Percentiles rank a stretch among this genome's conserved stretches.
phyloP scores from a whole-genome alignment of 2,113 vertebrate genomes.

The Psilopsiagon aymara region DNA sequence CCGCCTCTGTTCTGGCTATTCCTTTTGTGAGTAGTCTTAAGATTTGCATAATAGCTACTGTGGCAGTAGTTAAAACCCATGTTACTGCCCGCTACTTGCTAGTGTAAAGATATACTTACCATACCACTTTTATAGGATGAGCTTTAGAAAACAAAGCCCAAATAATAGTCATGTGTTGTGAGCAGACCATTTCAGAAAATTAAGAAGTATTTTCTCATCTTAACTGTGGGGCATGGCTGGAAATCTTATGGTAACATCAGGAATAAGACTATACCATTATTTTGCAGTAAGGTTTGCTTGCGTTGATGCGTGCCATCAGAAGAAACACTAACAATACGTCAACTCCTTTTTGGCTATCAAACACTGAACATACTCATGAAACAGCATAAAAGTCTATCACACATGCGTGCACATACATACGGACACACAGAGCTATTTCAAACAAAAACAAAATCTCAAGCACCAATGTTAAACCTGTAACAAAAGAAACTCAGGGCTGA shows the following conservation, averaged over 20 bases:
- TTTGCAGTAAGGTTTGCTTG: not conserved
- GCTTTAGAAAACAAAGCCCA: conserved; percentile 7
- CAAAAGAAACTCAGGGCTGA: conserved; percentile 75
- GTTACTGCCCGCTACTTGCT: not conserved
- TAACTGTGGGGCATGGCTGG: not conserved
- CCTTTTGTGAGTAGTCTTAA: not conserved
- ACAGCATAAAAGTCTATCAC: conserved; percentile 8
- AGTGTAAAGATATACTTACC: conserved; percentile 49
- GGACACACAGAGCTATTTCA: conserved; percentile 40
- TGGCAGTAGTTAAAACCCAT: not conserved
- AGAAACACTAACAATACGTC: conserved; percentile 18
- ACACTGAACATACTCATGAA: not conserved
- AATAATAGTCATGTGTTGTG: not conserved
- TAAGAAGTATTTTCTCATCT: not conserved
- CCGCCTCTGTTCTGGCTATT: not conserved
- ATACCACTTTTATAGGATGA: not conserved
- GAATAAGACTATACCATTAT: conserved; percentile 18
- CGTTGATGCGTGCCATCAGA: not conserved
- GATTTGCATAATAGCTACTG: not conserved
- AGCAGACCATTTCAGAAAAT: conserved; percentile 18
- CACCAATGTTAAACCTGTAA: conserved; percentile 79
- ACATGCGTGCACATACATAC: conserved; percentile 11
- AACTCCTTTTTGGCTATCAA: conserved; percentile 7
- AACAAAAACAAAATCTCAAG: conserved; percentile 46
- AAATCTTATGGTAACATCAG: not conserved